phyloP scores from a whole-genome alignment of 1,140 invertebrate species.

The Dryas iulia region DNA sequence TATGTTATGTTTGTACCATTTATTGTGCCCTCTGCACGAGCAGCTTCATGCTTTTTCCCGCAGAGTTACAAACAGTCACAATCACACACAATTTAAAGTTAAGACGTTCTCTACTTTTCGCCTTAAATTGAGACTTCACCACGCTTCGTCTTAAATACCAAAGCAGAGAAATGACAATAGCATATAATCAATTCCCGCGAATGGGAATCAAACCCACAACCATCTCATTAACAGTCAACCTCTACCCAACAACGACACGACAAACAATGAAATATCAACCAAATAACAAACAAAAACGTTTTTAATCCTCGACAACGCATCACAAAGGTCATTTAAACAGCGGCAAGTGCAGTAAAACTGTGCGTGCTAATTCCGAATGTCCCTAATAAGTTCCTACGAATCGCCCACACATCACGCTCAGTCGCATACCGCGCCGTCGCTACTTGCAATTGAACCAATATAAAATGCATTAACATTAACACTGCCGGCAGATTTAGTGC shows the following conservation, averaged over 20 bases:
- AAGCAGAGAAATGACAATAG: no score
- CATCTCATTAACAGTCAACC: no score
- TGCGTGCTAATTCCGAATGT: conserved; percentile 63
- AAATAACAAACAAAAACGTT: conserved; percentile 6
- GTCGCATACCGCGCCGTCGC: conserved; percentile 73
- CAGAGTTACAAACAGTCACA: no score
- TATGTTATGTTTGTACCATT: no score
- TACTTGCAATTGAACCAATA: conserved; percentile 75
- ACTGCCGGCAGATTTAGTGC: conserved; percentile 66
- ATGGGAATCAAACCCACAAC: no score
- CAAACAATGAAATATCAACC: background rate
- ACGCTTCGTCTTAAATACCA: no score
- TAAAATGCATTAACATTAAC: conserved; percentile 76
- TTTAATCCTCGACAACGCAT: conserved; percentile 19
- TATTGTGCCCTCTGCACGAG: no score
- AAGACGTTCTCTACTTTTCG: no score
- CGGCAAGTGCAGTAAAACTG: conserved; percentile 26
- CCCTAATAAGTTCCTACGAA: conserved; percentile 72
- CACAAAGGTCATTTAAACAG: conserved; percentile 29
- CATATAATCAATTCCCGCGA: no score
- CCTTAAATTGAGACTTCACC: no score
- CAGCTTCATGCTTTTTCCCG: no score
- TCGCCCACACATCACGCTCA: conserved; percentile 65
- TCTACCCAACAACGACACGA: background rate
- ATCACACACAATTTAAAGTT: no score